Evolutionary conservation across 2,797 vertebrate genomes (phyloP).

Genomic region (Rhinichthys osculus): DNA sequence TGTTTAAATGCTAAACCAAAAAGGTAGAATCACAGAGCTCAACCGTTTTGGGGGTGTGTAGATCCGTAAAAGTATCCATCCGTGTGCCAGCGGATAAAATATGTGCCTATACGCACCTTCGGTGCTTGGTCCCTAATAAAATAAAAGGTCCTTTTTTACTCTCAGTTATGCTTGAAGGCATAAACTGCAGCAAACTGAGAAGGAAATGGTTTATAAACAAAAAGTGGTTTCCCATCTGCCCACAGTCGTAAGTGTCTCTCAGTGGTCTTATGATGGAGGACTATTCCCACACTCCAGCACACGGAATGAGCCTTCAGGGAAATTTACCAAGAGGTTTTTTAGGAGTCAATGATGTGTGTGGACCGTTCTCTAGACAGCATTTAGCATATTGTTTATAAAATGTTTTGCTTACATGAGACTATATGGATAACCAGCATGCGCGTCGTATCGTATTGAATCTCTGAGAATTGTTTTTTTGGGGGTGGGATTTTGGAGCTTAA

Average conservation of each 20-base stretch:
- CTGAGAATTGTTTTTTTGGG: too few relatives aligned
- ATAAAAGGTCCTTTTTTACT: not conserved
- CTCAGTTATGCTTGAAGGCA: not conserved
- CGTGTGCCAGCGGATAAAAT: too few relatives aligned
- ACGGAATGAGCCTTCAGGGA: conserved; percentile 54
- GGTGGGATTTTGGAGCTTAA: not conserved
- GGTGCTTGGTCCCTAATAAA: not conserved
- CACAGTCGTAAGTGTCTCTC: conserved; percentile 43
- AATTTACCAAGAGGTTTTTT: conserved; percentile 46
- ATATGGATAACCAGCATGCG: not conserved
- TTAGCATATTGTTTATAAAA: conserved; percentile 47
- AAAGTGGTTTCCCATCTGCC: conserved; percentile 49
- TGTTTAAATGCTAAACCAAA: too few relatives aligned
- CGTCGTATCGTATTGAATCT: not conserved
- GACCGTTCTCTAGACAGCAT: conserved; percentile 36
- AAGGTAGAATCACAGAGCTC: too few relatives aligned
- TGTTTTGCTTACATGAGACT: conserved; percentile 18
- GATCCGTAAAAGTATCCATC: too few relatives aligned
- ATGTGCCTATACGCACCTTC: too few relatives aligned
- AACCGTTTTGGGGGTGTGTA: too few relatives aligned
- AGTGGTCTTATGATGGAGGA: conserved; percentile 49
- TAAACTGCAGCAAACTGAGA: conserved; percentile 3
- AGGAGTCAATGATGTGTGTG: conserved; percentile 55
- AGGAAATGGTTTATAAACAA: conserved; percentile 44
- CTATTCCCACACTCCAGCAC: conserved; percentile 56